A percentile compares a stretch with the other conserved stretches of the same genome.
Conservation (phyloP, 1,140 invertebrate species). For the Atta cephalotes region DNA sequence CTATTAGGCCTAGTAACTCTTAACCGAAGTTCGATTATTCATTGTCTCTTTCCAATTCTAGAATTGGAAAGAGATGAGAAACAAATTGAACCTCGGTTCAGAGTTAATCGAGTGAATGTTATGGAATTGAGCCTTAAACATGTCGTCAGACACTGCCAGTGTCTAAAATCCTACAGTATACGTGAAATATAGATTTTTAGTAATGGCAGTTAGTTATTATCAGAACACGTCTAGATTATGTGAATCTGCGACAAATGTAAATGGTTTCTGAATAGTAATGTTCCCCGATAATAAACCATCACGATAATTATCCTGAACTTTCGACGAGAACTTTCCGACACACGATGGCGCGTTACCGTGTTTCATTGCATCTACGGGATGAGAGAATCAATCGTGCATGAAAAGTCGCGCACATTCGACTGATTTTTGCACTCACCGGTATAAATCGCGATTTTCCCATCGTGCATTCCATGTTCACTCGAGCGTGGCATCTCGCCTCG, state of each 20-base stretch:
- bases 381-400: conserved; percentile 51
- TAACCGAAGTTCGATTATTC: too few species aligned
- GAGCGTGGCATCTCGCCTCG: conserved; percentile 44
- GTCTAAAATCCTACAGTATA: too few species aligned
- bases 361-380: conserved; percentile 11
- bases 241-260: background rate
- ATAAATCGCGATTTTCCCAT: conserved; percentile 56
- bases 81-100: too few species aligned
- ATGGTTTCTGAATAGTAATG: background rate
- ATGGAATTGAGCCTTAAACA: background rate
- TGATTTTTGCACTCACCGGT: conserved; percentile 31
- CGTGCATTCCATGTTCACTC: conserved; percentile 39
- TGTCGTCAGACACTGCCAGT: too few species aligned
- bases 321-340: background rate
- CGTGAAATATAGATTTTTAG: too few species aligned
- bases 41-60: too few species aligned
- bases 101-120: too few species aligned
- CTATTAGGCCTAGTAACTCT: too few species aligned
- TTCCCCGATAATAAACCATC: background rate
- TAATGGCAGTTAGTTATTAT: too few species aligned
- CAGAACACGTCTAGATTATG: background rate
- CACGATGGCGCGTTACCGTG: background rate
- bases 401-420: conserved; percentile 31
- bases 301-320: conserved; percentile 50
- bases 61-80: too few species aligned